Base-by-base conservation (phyloP, 2,797 vertebrate genomes). In the Bradypus variegatus region DNA sequence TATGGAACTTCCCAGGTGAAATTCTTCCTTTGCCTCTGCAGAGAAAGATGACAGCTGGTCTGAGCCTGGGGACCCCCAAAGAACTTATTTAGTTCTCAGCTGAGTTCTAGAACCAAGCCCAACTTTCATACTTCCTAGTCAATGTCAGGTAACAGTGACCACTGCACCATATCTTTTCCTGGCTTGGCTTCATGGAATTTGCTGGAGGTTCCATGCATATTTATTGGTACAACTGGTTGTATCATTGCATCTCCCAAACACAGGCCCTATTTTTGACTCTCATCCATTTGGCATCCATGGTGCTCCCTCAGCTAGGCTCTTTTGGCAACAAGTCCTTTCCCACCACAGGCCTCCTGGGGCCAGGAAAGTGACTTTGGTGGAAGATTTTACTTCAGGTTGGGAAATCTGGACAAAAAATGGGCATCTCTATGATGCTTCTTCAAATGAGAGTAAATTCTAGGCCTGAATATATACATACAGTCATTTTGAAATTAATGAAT, bases 401-500 rank as follows among this genome's bases (percentile, higher is more conserved):
- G 29, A 81, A 88, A 85, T 69, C 12, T 23, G 62, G 38, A 91
- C 50, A 38, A 41, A 75, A 72, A 36, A 53, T 77, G 38, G 58
- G 38, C 36, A 41, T 78, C 19, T 29, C 5, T 65, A 67, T 15
- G 3, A 27, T 0, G 2, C 69, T 77, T 76, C 82, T 94, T 89
- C 50, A 69, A 84, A 77, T 81, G 58, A 73, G 14, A 86, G 55
- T 21, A 84, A 91, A 41, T 65, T 14, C 11, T 86, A 81, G 48
- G 69, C 41, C 33, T 70, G 58, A 91, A 41, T n/a, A 21, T 58
- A 60, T 3, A 82, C 6, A 62, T 29, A 55, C 13, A 36, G 50
- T 77, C 25, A 14, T 83, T 92, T 62, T 88, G 80, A 94, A 91
- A 80, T 69, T 31, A 73, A 65, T 67, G 58, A 38, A 67, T 91